Evolutionary conservation across 1,140 invertebrate genomes (phyloP).

Genomic region (Scaptomyza graminum): DNA sequence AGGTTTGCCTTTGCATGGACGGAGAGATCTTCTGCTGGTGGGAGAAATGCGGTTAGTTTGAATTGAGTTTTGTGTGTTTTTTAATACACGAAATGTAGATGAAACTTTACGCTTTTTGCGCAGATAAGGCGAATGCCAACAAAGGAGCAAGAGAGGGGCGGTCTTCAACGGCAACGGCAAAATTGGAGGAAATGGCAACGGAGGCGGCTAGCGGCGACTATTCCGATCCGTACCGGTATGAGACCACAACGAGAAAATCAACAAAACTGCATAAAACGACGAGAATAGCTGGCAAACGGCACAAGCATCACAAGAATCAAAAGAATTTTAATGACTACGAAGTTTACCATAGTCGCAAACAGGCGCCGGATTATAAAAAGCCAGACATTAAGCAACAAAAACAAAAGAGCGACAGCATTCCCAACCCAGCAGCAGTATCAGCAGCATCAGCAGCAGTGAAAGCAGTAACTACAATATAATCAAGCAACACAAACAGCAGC

Average conservation of each 20-base stretch:
- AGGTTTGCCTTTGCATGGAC: conserved; percentile 89
- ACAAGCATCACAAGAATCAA: conserved; percentile 75
- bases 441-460: conserved; percentile 37
- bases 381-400: conserved; percentile 61
- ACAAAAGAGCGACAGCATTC: conserved; percentile 28
- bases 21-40: conserved; percentile 91
- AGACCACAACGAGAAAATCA: conserved; percentile 74
- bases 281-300: conserved; percentile 74
- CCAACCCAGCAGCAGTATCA: conserved; percentile 43
- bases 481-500: conserved; percentile 69
- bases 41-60: conserved; percentile 86
- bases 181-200: background rate
- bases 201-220: conserved; percentile 53
- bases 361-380: conserved; percentile 60
- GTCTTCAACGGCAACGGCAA: conserved; percentile 6
- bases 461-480: conserved; percentile 69
- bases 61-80: conserved; percentile 39
- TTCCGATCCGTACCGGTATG: conserved; percentile 73
- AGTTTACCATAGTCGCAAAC: conserved; percentile 73
- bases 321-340: conserved; percentile 78
- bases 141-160: conserved; percentile 25
- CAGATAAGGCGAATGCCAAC: conserved; percentile 71
- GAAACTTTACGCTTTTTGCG: conserved; percentile 59
- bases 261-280: conserved; percentile 74
- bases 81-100: conserved; percentile 50